Conservation (phyloP, 2,888 invertebrate genomes). For the Brenthis daphne region DNA sequence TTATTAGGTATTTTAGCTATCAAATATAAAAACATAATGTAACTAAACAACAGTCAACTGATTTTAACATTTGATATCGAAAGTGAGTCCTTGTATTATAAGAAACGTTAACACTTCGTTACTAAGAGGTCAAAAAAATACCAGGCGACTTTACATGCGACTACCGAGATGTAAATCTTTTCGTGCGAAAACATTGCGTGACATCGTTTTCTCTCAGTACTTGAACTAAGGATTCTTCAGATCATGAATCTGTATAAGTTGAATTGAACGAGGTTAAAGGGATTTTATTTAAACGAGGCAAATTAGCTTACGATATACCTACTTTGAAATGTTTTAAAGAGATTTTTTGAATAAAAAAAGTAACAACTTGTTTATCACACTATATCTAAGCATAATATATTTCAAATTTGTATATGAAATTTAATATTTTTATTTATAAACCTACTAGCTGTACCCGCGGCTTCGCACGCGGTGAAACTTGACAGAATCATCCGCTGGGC, state of each 20-base stretch:
- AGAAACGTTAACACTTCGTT: constrained; percentile 14
- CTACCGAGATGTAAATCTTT: constrained; percentile 60
- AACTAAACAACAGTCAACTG: too few species aligned
- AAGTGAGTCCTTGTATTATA: not conserved
- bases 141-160: constrained; percentile 61
- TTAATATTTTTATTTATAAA: too few species aligned
- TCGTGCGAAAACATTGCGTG: constrained; percentile 64
- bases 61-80: too few species aligned
- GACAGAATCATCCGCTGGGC: too few species aligned
- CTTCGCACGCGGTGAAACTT: too few species aligned
- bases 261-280: constrained; percentile 12
- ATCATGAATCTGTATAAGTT: constrained; percentile 15
- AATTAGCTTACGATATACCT: constrained; percentile 12
- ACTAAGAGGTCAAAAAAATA: constrained; percentile 11
- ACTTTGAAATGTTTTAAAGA: not conserved
- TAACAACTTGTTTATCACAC: too few species aligned
- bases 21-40: too few species aligned
- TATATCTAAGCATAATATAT: too few species aligned
- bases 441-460: too few species aligned
- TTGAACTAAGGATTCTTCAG: constrained; percentile 44
- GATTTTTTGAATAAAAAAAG: not conserved
- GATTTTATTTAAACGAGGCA: constrained; percentile 16
- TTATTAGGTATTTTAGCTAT: too few species aligned
- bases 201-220: constrained; percentile 42
- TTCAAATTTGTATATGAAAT: too few species aligned